A percentile compares a stretch with the other conserved stretches of the same genome.
Evolutionary conservation across 2,113 vertebrate genomes (phyloP).

Genomic region (Hoplias malabaricus): DNA sequence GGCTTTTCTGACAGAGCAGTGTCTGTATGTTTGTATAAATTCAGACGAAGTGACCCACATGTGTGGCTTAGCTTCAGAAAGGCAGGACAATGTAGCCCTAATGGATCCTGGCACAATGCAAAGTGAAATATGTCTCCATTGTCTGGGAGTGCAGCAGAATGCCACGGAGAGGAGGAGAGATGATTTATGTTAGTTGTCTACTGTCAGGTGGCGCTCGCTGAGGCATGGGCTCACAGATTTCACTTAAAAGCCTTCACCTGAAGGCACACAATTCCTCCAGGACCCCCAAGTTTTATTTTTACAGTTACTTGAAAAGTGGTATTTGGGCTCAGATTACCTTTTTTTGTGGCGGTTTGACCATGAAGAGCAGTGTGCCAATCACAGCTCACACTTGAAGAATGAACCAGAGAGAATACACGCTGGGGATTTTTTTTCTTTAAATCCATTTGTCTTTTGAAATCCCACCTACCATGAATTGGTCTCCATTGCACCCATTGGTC

Average conservation of each 20-base stretch:
- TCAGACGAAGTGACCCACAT: conserved; percentile 42
- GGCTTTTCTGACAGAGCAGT: conserved; percentile 25
- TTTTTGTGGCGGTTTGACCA: conserved; percentile 73
- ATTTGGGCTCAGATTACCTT: conserved; percentile 75
- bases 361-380: conserved; percentile 63
- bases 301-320: conserved; percentile 75
- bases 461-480: background rate
- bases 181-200: conserved; percentile 72
- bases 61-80: conserved; percentile 38
- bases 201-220: conserved; percentile 60
- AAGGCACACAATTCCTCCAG: conserved; percentile 62
- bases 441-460: background rate
- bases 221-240: conserved; percentile 56
- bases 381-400: conserved; percentile 52
- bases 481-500: background rate
- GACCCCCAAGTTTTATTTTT: conserved; percentile 80
- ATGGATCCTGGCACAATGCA: conserved; percentile 45
- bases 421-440: background rate
- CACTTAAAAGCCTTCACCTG: conserved; percentile 67
- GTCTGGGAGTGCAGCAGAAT: conserved; percentile 26
- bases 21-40: conserved; percentile 48
- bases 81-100: conserved; percentile 52
- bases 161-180: conserved; percentile 35
- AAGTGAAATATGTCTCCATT: conserved; percentile 53
- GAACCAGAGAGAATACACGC: conserved; percentile 13